phyloP scores from a whole-genome alignment of 35 echinoderm and acorn worm species.

The Antedon bifida region DNA sequence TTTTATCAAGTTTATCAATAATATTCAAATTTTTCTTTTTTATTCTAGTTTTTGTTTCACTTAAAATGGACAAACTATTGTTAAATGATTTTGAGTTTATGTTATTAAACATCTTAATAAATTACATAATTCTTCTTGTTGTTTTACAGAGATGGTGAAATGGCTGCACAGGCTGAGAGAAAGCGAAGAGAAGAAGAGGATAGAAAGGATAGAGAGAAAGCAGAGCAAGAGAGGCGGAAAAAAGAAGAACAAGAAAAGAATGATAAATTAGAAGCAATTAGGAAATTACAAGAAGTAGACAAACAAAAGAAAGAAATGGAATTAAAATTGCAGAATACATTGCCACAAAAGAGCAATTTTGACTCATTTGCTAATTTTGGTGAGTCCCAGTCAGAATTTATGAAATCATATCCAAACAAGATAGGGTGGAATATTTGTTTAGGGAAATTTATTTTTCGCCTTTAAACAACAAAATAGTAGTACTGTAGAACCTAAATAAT shows the following conservation, averaged over 20 bases:
- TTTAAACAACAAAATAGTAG: too few species aligned
- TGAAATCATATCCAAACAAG: too few species aligned
- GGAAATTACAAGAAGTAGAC: constrained; percentile 31
- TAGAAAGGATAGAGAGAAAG: constrained; percentile 36
- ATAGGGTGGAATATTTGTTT: too few species aligned
- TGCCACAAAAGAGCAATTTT: neutral
- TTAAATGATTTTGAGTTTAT: too few species aligned
- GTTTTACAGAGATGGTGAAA: neutral
- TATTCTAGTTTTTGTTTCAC: too few species aligned
- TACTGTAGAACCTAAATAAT: too few species aligned
- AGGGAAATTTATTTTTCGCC: too few species aligned
- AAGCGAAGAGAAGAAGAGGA: constrained; percentile 28
- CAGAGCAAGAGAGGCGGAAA: constrained; percentile 16
- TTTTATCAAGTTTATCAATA: too few species aligned
- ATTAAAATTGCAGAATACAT: constrained; percentile 1
- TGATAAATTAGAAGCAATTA: neutral
- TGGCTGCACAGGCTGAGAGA: neutral
- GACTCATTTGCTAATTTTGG: neutral
- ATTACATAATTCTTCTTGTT: too few species aligned
- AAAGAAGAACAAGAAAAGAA: constrained; percentile 17
- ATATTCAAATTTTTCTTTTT: too few species aligned
- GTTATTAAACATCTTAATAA: too few species aligned
- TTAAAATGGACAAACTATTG: too few species aligned
- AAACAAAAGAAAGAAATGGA: constrained; percentile 11
- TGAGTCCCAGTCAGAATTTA: neutral